These are phyloP conservation scores for Leptobrachium leishanense DNA, from an alignment of 2,113 vertebrate genomes.

Conservation along the genomic window DNA sequence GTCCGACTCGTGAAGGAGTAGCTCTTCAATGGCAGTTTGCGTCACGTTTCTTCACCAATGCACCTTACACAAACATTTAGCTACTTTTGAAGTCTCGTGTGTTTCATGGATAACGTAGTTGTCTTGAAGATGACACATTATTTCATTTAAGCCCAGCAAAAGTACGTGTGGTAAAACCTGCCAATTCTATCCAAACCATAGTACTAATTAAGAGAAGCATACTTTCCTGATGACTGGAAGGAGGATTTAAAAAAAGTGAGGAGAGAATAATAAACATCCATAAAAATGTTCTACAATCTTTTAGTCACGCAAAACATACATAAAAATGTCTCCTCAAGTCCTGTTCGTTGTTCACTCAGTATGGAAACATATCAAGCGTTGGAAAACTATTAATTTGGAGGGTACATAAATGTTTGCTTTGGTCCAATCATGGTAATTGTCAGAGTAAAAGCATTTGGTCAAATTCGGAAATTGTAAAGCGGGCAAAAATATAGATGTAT, in stretches of 20 bases:
- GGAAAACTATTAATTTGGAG: neutral
- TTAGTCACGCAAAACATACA: neutral
- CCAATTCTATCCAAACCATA: neutral
- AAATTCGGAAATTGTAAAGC: no score
- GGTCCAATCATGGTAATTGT: neutral
- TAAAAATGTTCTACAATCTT: constrained; percentile 9
- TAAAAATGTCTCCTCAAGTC: neutral
- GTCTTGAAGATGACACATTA: neutral
- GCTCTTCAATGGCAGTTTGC: neutral
- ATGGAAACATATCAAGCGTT: neutral
- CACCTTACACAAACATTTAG: constrained; percentile 6
- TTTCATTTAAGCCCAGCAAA: neutral
- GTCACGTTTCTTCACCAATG: neutral
- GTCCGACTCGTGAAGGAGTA: neutral
- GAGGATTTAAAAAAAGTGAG: neutral
- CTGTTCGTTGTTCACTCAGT: neutral
- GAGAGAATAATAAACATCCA: neutral
- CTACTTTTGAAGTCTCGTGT: neutral
- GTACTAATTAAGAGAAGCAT: neutral
- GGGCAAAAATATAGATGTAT: no score
- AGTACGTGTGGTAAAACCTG: neutral
- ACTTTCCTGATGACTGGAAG: neutral
- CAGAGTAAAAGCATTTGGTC: no score
- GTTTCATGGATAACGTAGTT: neutral
- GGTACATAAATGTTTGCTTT: neutral